Percentiles rank a stretch among this genome's conserved stretches.
phyloP scores from a whole-genome alignment of 2,113 vertebrate genomes.

The Pavo muticus region DNA sequence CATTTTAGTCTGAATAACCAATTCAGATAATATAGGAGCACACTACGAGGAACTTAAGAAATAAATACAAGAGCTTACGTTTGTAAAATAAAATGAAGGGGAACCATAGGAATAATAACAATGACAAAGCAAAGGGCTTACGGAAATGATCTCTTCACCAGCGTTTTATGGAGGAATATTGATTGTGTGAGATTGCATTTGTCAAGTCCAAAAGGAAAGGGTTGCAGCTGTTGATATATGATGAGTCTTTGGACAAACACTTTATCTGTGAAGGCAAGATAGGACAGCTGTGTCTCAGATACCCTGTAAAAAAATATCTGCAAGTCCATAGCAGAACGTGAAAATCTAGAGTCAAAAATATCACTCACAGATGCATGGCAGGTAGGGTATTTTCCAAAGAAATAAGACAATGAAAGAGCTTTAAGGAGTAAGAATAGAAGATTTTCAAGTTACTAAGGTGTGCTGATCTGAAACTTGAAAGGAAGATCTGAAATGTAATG shows the following conservation, averaged over 20 bases:
- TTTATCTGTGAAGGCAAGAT: not conserved
- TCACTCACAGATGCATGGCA: not conserved
- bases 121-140: constrained; percentile 13
- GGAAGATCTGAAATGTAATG: not conserved
- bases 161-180: constrained; percentile 11
- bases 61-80: not conserved
- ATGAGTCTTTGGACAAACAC: not conserved
- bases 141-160: not conserved
- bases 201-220: not conserved
- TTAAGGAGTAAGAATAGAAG: not conserved
- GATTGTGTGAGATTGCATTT: not conserved
- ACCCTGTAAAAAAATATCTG: not conserved
- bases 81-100: not conserved
- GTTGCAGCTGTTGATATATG: not conserved
- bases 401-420: not conserved
- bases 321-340: not conserved
- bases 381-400: not conserved
- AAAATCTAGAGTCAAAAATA: not conserved
- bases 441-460: not conserved
- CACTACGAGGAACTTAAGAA: not conserved
- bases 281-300: not conserved
- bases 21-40: not conserved
- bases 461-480: not conserved
- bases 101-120: not conserved
- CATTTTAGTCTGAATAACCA: not conserved